Evolutionary conservation across 2,888 invertebrate species (phyloP).

Genomic region (Aleiodes leptofemur): DNA sequence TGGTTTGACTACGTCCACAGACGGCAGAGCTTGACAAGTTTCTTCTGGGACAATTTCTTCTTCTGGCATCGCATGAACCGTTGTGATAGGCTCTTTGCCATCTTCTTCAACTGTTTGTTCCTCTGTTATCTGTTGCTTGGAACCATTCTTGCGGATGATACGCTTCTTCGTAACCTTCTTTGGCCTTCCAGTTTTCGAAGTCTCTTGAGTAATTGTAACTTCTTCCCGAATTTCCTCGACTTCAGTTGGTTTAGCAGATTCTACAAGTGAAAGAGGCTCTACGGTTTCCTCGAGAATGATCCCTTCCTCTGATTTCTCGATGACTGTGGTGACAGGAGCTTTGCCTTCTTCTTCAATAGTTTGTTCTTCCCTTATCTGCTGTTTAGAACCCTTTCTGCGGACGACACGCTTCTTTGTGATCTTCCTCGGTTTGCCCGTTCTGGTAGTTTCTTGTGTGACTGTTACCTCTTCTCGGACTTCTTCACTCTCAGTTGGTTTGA

Average conservation of each 20-base stretch:
- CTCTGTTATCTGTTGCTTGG: constrained; percentile 75
- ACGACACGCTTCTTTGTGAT: no score
- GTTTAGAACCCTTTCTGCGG: no score
- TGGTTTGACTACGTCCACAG: constrained; percentile 69
- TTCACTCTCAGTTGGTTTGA: no score
- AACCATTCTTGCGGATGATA: constrained; percentile 67
- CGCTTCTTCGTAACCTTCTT: constrained; percentile 69
- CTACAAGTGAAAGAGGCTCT: constrained; percentile 61
- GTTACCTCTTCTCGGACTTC: no score
- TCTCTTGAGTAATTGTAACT: constrained; percentile 41
- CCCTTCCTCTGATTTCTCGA: constrained; percentile 66
- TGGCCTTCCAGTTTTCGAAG: constrained; percentile 55
- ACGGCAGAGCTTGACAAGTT: constrained; percentile 70
- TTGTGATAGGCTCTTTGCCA: constrained; percentile 72
- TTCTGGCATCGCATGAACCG: constrained; percentile 59
- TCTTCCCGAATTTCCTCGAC: constrained; percentile 67
- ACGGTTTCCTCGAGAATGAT: constrained; percentile 65
- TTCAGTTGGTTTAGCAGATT: constrained; percentile 56
- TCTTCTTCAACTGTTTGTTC: constrained; percentile 75
- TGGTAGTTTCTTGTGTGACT: no score
- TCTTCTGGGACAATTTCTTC: constrained; percentile 67
- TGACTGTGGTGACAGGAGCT: constrained; percentile 72
- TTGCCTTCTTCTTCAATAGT: constrained; percentile 72
- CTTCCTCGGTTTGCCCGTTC: no score
- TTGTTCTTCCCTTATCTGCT: no score